These are phyloP conservation scores for Sinella curviseta DNA, from an alignment of 1,140 invertebrate genomes.

Conservation along the genomic window DNA sequence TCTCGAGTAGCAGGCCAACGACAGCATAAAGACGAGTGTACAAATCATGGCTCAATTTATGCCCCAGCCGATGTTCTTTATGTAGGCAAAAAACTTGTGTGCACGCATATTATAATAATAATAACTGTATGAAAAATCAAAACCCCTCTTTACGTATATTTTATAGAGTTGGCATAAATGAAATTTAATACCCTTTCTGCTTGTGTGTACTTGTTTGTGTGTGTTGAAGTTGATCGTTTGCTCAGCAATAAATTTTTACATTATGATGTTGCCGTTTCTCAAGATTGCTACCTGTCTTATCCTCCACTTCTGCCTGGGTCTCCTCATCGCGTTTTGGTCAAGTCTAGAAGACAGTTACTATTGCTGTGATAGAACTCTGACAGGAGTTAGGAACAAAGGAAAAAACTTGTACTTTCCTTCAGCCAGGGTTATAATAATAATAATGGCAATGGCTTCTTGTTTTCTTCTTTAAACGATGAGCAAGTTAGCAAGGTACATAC, in stretches of 20 bases:
- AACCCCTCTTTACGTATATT: not conserved
- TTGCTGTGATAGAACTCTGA: too few species aligned
- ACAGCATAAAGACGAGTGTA: not conserved
- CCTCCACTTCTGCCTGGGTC: not conserved
- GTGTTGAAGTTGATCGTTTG: not conserved
- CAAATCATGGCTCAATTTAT: not conserved
- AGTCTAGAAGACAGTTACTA: too few species aligned
- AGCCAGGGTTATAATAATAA: too few species aligned
- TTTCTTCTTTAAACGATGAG: too few species aligned
- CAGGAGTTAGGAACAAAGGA: too few species aligned
- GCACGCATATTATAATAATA: not conserved
- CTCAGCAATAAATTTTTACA: slow-evolving; percentile 13
- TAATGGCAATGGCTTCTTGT: too few species aligned
- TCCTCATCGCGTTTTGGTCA: too few species aligned
- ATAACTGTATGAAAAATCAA: too few species aligned
- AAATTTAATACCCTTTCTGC: slow-evolving; percentile 18
- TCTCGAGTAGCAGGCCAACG: too few species aligned
- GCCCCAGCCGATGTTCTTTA: not conserved
- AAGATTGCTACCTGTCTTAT: slow-evolving; percentile 19
- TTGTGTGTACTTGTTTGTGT: not conserved
- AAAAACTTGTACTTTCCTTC: too few species aligned
- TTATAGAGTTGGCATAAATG: not conserved
- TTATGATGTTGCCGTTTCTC: slow-evolving; percentile 7
- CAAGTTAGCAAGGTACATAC: too few species aligned
- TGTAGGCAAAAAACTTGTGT: too few species aligned